These are phyloP conservation scores for Trichosurus vulpecula DNA, from an alignment of 2,797 vertebrate species.

Conservation along the genomic window DNA sequence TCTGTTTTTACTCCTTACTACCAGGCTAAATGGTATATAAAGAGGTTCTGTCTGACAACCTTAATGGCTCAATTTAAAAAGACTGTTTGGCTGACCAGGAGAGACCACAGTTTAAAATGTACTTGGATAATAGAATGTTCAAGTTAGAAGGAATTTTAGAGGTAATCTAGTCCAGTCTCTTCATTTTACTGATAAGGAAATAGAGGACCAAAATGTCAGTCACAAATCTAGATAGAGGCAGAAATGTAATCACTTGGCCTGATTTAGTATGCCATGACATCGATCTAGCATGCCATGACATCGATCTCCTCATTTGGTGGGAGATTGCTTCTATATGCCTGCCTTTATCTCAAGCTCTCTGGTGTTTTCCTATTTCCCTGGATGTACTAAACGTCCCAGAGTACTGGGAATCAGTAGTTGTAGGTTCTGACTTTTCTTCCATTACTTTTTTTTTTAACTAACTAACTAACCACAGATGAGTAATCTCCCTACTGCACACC, in stretches of 20 bases:
- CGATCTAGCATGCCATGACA: not conserved
- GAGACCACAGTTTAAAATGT: not conserved
- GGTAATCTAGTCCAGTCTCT: not conserved
- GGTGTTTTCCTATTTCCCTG: not conserved
- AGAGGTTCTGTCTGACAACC: slow-evolving; percentile 20
- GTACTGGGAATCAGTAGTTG: not conserved
- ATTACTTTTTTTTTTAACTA: not conserved
- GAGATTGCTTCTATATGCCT: not conserved
- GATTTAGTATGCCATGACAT: no score
- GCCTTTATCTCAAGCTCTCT: not conserved
- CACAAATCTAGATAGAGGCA: not conserved
- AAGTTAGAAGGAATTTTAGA: not conserved
- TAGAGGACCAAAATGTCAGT: not conserved
- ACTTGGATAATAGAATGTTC: not conserved
- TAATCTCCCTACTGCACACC: not conserved
- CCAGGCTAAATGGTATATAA: not conserved
- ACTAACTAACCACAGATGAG: not conserved
- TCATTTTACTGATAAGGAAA: not conserved
- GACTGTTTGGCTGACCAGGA: not conserved
- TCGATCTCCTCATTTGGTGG: not conserved
- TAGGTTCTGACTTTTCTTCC: not conserved
- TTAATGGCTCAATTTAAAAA: slow-evolving; percentile 33
- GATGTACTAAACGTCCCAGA: not conserved
- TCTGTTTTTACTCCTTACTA: not conserved
- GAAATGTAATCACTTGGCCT: not conserved